A percentile compares a stretch with the other conserved stretches of the same genome.
phyloP scores from a whole-genome alignment of 2,113 vertebrate species.

The Chaetops frenatus region DNA sequence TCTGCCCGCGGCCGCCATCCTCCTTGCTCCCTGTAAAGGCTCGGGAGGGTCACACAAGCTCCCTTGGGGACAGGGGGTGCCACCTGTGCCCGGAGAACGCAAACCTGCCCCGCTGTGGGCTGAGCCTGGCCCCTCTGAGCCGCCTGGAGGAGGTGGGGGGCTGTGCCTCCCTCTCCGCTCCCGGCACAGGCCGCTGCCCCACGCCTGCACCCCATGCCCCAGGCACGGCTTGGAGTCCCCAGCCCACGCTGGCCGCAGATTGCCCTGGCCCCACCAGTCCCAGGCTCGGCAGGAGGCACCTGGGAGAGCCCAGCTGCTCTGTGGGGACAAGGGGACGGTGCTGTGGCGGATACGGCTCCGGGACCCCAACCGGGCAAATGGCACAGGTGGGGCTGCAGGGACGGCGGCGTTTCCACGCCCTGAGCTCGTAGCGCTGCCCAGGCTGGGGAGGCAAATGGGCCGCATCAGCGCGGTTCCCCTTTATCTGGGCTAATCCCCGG shows the following conservation, averaged over 20 bases:
- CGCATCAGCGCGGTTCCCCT: neutral
- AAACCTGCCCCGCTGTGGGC: neutral
- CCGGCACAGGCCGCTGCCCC: neutral
- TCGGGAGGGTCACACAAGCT: neutral
- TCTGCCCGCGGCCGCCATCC: neutral
- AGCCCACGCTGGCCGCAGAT: neutral
- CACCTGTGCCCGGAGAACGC: neutral
- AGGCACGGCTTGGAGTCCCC: rapidly evolving
- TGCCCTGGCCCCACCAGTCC: neutral
- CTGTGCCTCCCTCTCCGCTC: neutral
- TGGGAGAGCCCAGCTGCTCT: neutral
- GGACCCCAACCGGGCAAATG: neutral
- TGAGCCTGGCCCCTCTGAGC: neutral
- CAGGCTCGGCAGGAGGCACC: rapidly evolving
- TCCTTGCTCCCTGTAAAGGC: neutral
- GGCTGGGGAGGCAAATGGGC: neutral
- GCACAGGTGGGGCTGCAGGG: neutral
- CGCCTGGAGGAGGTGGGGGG: neutral
- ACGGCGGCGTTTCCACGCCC: neutral
- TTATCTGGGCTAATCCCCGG: neutral
- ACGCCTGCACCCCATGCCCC: rapidly evolving
- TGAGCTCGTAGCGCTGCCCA: rapidly evolving
- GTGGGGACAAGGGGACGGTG: neutral
- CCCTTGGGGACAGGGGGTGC: neutral
- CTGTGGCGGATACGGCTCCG: rapidly evolving